phyloP scores from a whole-genome alignment of 1,140 invertebrate species.

The Anastrepha ludens region DNA sequence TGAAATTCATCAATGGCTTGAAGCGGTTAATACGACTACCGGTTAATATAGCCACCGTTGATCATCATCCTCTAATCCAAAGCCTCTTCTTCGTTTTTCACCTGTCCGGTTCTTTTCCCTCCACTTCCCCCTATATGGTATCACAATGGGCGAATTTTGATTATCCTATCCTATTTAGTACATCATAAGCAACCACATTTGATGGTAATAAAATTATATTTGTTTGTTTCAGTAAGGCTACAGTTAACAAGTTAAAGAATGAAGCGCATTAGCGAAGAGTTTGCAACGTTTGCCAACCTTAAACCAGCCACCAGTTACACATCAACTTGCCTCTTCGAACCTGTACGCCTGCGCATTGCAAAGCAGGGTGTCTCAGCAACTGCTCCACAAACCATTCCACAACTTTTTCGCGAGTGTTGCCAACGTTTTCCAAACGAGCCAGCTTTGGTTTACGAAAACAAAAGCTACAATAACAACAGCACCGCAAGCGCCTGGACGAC shows the following conservation, averaged over 20 bases:
- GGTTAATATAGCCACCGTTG: too few relatives aligned
- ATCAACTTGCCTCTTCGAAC: slow-evolving; percentile 65
- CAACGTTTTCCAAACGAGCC: slow-evolving; percentile 79
- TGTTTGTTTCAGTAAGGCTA: background rate
- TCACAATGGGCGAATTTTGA: too few relatives aligned
- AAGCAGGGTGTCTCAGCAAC: slow-evolving; percentile 38
- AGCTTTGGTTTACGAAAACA: slow-evolving; percentile 80
- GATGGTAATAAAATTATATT: too few relatives aligned
- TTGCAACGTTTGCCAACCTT: slow-evolving; percentile 34
- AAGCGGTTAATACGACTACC: too few relatives aligned
- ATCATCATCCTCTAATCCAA: too few relatives aligned
- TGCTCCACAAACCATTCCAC: slow-evolving; percentile 60
- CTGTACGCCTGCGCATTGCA: slow-evolving; percentile 61
- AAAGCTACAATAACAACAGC: slow-evolving; percentile 61
- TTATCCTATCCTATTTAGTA: too few relatives aligned
- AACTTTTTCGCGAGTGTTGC: slow-evolving; percentile 62
- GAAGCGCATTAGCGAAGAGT: background rate
- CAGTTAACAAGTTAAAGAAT: background rate
- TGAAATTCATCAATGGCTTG: too few relatives aligned
- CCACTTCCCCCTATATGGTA: too few relatives aligned
- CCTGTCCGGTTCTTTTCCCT: too few relatives aligned
- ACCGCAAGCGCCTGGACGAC: slow-evolving; percentile 74
- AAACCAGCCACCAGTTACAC: slow-evolving; percentile 64
- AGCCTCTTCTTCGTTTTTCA: too few relatives aligned
- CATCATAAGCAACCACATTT: too few relatives aligned